A percentile compares a stretch with the other conserved stretches of the same genome.
These are phyloP conservation scores for Turdus rufiventris DNA, from an alignment of 2,113 vertebrate species.

Conservation along the genomic window DNA sequence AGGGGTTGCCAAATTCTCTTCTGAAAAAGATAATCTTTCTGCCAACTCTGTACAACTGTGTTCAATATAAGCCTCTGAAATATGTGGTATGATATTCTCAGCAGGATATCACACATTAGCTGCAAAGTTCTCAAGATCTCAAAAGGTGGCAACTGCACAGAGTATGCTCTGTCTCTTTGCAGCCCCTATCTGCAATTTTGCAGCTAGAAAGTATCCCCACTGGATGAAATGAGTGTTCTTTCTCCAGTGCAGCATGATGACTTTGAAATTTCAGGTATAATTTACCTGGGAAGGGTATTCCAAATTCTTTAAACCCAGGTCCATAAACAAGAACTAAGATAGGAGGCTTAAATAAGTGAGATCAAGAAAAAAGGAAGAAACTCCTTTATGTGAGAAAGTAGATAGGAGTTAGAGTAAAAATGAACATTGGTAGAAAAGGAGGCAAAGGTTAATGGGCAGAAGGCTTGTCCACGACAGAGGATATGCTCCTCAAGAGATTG, in stretches of 20 bases:
- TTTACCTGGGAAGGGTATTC: not conserved
- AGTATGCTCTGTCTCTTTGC: not conserved
- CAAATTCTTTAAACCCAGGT: not conserved
- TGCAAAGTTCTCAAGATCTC: not conserved
- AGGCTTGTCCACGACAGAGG: not conserved
- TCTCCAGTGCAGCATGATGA: not conserved
- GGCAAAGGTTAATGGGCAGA: not conserved
- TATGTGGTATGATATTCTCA: not conserved
- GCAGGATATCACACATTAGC: not conserved
- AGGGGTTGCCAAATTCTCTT: not conserved
- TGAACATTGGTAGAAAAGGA: not conserved
- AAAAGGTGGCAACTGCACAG: not conserved
- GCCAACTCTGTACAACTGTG: not conserved
- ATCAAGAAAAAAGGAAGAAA: not conserved
- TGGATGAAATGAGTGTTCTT: not conserved
- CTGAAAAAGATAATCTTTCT: not conserved
- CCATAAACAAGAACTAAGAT: not conserved
- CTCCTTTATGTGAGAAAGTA: not conserved
- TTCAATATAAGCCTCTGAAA: not conserved
- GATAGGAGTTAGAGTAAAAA: not conserved
- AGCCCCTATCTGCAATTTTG: not conserved
- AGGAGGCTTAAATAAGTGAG: not conserved
- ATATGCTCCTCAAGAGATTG: fast-evolving
- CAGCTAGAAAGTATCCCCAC: not conserved
- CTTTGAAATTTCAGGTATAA: not conserved